These are phyloP conservation scores for Peromyscus eremicus DNA, from an alignment of 2,797 vertebrate genomes.

Conservation along the genomic window DNA sequence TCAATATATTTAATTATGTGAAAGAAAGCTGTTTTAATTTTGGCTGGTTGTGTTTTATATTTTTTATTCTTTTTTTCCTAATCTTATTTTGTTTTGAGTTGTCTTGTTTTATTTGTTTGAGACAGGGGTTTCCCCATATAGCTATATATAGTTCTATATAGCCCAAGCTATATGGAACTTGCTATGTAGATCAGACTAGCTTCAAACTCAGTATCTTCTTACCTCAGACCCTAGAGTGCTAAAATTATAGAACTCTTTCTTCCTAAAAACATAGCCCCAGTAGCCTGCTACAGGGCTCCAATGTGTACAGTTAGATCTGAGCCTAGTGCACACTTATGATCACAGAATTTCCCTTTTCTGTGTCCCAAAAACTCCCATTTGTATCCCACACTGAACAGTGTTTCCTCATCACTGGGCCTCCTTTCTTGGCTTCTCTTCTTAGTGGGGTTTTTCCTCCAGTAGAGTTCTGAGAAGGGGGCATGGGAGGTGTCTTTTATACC, in stretches of 20 bases:
- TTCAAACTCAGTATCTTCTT: not conserved
- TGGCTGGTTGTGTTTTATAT: not conserved
- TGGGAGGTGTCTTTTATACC: not conserved
- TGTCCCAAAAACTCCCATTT: not conserved
- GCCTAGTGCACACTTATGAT: not conserved
- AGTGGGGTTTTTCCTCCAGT: slow-evolving; percentile 24
- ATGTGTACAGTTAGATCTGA: not conserved
- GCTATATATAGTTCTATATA: too few species aligned
- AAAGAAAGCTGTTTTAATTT: slow-evolving; percentile 37
- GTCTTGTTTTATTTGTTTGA: not conserved
- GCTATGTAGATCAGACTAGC: not conserved
- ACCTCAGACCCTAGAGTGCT: not conserved
- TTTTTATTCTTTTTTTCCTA: not conserved
- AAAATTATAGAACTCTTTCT: not conserved
- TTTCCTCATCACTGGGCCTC: slow-evolving; percentile 30
- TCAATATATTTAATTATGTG: not conserved
- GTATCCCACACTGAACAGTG: too few species aligned
- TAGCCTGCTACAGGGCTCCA: slow-evolving; percentile 1
- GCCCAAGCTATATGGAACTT: not conserved
- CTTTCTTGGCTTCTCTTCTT: slow-evolving; percentile 51
- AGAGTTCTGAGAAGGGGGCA: slow-evolving; percentile 23
- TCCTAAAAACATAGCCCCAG: not conserved
- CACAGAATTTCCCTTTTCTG: slow-evolving; percentile 19
- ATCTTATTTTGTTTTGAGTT: not conserved
- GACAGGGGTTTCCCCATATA: not conserved